Evolutionary conservation across 2,113 vertebrate species (phyloP).

Genomic region (Dinomys branickii): DNA sequence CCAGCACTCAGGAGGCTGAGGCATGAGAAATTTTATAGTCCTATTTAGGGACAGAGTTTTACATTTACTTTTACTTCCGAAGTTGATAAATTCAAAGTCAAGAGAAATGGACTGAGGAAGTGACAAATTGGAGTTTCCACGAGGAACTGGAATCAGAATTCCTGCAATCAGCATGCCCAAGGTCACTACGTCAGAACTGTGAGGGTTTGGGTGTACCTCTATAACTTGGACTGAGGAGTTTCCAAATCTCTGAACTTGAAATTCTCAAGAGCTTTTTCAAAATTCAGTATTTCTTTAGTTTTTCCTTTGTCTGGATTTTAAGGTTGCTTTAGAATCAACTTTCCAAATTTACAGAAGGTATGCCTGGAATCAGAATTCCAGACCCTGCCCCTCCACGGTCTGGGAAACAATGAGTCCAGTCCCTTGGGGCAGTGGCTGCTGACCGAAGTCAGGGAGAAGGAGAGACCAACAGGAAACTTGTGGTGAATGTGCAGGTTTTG

Average conservation of each 20-base stretch:
- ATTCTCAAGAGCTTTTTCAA: slow-evolving; percentile 37
- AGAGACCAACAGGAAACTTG: slow-evolving; percentile 60
- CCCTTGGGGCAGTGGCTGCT: slow-evolving; percentile 27
- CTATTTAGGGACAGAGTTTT: slow-evolving; percentile 1
- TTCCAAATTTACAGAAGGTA: slow-evolving; percentile 44
- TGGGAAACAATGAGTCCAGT: slow-evolving; percentile 71
- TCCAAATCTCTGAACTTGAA: not conserved
- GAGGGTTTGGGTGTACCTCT: not conserved
- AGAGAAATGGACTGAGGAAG: slow-evolving; percentile 1
- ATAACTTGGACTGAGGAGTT: not conserved
- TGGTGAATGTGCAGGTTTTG: slow-evolving; percentile 41
- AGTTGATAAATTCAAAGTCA: not conserved
- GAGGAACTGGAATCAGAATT: slow-evolving; percentile 55
- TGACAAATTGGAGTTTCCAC: not conserved
- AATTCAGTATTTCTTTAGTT: not conserved
- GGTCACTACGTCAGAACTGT: not conserved
- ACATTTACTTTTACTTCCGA: slow-evolving; percentile 49
- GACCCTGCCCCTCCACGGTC: not conserved
- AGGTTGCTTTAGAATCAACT: slow-evolving; percentile 19
- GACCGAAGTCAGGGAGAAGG: not conserved
- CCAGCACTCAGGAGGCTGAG: too few relatives aligned
- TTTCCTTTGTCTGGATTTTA: slow-evolving; percentile 50
- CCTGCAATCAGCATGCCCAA: not conserved
- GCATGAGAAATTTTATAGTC: not conserved
- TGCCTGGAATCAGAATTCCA: slow-evolving; percentile 57